Evolutionary conservation across 2,888 invertebrate genomes (phyloP).

Genomic region (Cyaniris semiargus): DNA sequence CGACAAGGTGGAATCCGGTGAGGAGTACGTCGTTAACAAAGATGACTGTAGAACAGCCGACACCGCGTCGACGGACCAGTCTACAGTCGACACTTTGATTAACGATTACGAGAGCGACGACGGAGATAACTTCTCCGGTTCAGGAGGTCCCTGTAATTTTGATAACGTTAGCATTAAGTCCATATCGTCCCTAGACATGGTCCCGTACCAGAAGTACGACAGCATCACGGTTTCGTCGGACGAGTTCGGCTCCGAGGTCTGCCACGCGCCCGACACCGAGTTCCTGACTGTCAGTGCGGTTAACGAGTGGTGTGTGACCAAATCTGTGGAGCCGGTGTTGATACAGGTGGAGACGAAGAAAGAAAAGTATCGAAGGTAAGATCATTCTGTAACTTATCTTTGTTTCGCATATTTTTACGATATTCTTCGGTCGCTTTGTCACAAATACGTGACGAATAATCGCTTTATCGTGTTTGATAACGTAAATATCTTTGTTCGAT

Average conservation of each 20-base stretch:
- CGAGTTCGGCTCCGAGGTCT: conserved; percentile 76
- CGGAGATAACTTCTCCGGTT: conserved; percentile 64
- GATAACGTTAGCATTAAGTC: conserved; percentile 78
- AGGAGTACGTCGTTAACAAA: conserved; percentile 63
- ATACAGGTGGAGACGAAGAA: conserved; percentile 74
- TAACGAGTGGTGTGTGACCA: conserved; percentile 76
- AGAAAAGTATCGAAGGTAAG: conserved; percentile 79
- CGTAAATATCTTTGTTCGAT: conserved; percentile 58
- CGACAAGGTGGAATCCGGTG: conserved; percentile 57
- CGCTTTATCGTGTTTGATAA: conserved; percentile 57
- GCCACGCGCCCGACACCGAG: conserved; percentile 72
- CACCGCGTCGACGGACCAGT: conserved; percentile 69
- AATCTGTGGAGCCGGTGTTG: conserved; percentile 67
- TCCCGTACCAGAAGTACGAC: conserved; percentile 75
- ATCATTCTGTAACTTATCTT: conserved; percentile 54
- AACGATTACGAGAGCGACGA: conserved; percentile 69
- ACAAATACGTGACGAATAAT: conserved; percentile 63
- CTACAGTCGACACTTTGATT: conserved; percentile 68
- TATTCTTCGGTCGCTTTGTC: conserved; percentile 63
- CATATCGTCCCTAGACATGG: conserved; percentile 75
- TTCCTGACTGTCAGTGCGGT: conserved; percentile 77
- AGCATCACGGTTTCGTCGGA: conserved; percentile 77
- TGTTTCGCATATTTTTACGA: conserved; percentile 58
- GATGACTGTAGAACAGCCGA: conserved; percentile 68
- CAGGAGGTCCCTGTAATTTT: conserved; percentile 68